Evolutionary conservation across 2,113 vertebrate genomes (phyloP).

Genomic region (Nanorana parkeri): DNA sequence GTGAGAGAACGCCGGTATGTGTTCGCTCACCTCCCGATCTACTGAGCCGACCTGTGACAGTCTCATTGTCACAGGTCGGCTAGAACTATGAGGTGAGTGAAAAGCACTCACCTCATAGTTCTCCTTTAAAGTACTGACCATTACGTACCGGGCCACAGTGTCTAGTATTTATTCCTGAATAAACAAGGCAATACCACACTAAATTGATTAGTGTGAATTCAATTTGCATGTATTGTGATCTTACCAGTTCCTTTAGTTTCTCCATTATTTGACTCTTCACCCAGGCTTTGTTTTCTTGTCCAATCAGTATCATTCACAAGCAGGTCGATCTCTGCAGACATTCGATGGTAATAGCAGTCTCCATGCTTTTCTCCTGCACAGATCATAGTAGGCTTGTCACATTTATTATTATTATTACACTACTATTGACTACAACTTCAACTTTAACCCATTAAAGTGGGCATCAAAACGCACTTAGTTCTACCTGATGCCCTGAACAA

Average conservation of each 20-base stretch:
- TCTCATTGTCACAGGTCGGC: too few species aligned
- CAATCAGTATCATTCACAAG: conserved; percentile 48
- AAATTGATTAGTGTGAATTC: not conserved
- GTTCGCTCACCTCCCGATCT: too few species aligned
- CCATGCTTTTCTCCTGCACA: conserved; percentile 49
- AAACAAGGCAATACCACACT: not conserved
- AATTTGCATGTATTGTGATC: conserved; percentile 3
- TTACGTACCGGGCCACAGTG: not conserved
- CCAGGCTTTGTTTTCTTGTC: fast-evolving
- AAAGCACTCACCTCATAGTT: too few species aligned
- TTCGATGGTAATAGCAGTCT: not conserved
- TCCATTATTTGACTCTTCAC: fast-evolving
- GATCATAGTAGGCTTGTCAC: too few species aligned
- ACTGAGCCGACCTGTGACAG: too few species aligned
- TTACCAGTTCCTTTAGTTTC: not conserved
- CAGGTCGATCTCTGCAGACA: conserved; percentile 43
- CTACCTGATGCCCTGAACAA: too few species aligned
- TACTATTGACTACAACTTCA: too few species aligned
- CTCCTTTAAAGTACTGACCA: not conserved
- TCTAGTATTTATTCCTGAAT: not conserved
- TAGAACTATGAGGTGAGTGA: too few species aligned
- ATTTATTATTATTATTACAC: too few species aligned
- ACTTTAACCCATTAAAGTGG: not conserved
- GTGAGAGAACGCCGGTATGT: too few species aligned
- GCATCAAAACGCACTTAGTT: too few species aligned